These are phyloP conservation scores for Drosophila kanapiae DNA, from an alignment of 1,140 invertebrate genomes.

Conservation along the genomic window DNA sequence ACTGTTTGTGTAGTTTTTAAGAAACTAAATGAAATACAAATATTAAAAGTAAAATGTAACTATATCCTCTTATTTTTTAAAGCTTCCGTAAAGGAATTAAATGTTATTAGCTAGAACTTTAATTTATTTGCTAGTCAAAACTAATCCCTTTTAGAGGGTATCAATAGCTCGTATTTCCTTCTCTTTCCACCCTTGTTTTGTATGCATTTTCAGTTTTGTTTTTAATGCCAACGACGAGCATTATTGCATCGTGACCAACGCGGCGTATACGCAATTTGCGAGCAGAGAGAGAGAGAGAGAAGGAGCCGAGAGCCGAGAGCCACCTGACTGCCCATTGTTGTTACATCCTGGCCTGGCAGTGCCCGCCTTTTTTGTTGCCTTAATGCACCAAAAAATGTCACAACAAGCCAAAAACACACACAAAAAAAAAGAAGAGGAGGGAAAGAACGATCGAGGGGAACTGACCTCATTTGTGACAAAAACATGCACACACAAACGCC, in stretches of 20 bases:
- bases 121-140: too few relatives aligned
- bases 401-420: constrained; percentile 31
- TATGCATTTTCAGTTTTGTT: constrained; percentile 45
- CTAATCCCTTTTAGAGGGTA: constrained; percentile 5
- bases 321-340: constrained; percentile 28
- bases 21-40: too few relatives aligned
- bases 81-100: not conserved
- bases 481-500: not conserved
- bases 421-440: constrained; percentile 12
- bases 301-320: not conserved
- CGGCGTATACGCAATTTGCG: constrained; percentile 69
- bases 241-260: constrained; percentile 68
- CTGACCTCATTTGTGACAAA: constrained; percentile 67
- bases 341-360: constrained; percentile 14
- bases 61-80: not conserved
- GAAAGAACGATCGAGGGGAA: constrained; percentile 15
- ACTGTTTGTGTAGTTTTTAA: not conserved
- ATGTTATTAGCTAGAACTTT: not conserved
- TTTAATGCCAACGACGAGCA: constrained; percentile 69
- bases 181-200: not conserved
- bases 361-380: constrained; percentile 30
- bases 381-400: constrained; percentile 72
- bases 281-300: constrained; percentile 18
- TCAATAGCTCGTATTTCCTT: not conserved
- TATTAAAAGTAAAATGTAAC: too few relatives aligned